Conservation (phyloP, 2,888 invertebrate species). For the Hirudinaria manillensis region DNA sequence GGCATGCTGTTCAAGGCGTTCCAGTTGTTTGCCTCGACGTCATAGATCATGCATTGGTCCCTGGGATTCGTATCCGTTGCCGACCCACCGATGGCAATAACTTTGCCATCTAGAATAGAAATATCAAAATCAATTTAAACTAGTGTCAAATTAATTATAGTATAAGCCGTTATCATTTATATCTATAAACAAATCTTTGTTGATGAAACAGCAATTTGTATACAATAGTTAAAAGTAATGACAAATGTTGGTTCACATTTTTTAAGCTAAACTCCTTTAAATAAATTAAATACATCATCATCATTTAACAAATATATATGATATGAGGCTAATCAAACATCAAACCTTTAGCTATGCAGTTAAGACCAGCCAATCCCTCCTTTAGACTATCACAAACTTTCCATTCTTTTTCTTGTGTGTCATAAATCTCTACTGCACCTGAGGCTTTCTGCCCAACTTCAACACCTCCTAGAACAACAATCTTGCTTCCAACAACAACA, state of each 20-base stretch:
- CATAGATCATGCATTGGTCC: conserved; percentile 45
- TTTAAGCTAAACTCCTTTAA: no score
- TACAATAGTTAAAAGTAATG: no score
- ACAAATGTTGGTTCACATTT: no score
- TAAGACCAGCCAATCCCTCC: conserved; percentile 47
- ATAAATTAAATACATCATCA: no score
- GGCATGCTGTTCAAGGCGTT: conserved; percentile 45
- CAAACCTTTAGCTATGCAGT: conserved; percentile 43
- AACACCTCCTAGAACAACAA: conserved; percentile 49
- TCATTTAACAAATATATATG: no score
- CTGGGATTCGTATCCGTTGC: conserved; percentile 47
- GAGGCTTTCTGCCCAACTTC: conserved; percentile 47
- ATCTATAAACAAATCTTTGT: background rate
- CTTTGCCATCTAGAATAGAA: conserved; percentile 43
- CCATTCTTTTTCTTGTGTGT: conserved; percentile 47
- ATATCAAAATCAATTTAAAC: conserved; percentile 12
- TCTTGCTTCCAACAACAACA: conserved; percentile 44
- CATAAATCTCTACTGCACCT: conserved; percentile 48
- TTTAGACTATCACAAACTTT: conserved; percentile 42
- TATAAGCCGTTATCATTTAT: background rate
- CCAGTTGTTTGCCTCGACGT: conserved; percentile 47
- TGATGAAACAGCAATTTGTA: background rate
- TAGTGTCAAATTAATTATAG: no score
- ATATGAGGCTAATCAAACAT: background rate
- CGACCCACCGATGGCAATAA: conserved; percentile 50